Conservation (phyloP, 2,888 invertebrate genomes). For the Ophion ellenae region DNA sequence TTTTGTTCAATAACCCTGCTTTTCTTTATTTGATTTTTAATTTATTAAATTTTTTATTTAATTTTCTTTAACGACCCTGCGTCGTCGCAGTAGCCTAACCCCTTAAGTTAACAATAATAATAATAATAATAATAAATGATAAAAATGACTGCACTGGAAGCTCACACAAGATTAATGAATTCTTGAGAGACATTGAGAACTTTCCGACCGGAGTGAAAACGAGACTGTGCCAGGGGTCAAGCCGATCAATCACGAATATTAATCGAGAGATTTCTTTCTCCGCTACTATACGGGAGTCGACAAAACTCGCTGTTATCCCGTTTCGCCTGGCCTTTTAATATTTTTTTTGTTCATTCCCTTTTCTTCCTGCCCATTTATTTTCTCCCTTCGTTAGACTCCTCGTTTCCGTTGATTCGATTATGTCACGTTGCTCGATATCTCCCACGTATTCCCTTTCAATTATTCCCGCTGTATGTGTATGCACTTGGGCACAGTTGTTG, state of each 20-base stretch:
- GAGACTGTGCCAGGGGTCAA: slow-evolving; percentile 12
- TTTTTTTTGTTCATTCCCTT: slow-evolving; percentile 1
- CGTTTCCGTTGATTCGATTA: slow-evolving; percentile 51
- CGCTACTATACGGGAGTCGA: slow-evolving; percentile 2
- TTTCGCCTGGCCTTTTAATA: not conserved
- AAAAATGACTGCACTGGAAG: too few relatives aligned
- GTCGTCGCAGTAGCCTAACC: too few relatives aligned
- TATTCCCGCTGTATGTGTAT: slow-evolving; percentile 1
- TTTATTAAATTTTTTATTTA: too few relatives aligned
- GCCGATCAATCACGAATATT: slow-evolving; percentile 44
- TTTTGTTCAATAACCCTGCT: too few relatives aligned
- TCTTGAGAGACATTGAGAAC: not conserved
- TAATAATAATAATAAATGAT: not conserved
- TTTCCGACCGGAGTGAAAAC: slow-evolving; percentile 1
- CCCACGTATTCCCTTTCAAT: slow-evolving; percentile 25
- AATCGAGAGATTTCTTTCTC: slow-evolving; percentile 21
- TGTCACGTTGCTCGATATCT: slow-evolving; percentile 34
- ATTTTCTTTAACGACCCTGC: too few relatives aligned
- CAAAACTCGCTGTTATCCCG: slow-evolving; percentile 32
- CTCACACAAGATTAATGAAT: not conserved
- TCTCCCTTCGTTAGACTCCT: not conserved
- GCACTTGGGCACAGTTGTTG: too few relatives aligned
- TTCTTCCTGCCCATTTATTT: slow-evolving; percentile 1
- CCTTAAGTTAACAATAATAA: not conserved
- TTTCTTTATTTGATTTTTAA: too few relatives aligned